A percentile compares a stretch with the other conserved stretches of the same genome.
Conservation (phyloP, 2,888 invertebrate genomes). For the Gnatocerus cornutus region DNA sequence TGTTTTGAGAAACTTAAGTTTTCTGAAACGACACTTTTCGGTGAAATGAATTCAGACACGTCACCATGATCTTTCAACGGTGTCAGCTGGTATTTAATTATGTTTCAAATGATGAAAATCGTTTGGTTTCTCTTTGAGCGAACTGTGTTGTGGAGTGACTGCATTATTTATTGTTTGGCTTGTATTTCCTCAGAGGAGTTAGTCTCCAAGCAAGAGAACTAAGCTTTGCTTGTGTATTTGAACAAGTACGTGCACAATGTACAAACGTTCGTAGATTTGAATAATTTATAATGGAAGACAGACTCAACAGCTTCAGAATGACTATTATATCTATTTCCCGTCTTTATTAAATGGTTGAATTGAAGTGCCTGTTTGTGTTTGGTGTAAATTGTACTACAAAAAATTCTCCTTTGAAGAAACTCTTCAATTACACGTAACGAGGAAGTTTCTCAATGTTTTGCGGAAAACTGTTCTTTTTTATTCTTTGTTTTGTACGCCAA, state of each 20-base stretch:
- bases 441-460: too few species aligned
- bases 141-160: constrained; percentile 3
- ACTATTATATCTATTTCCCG: constrained; percentile 29
- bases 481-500: too few species aligned
- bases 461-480: too few species aligned
- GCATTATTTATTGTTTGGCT: constrained; percentile 19
- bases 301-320: constrained; percentile 24
- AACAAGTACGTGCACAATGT: constrained; percentile 5
- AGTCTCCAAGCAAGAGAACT: constrained; percentile 1
- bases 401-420: not conserved
- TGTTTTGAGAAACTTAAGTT: not conserved
- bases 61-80: not conserved
- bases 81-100: constrained; percentile 11
- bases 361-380: not conserved
- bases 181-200: constrained; percentile 3
- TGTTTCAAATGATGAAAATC: not conserved
- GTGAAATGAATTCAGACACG: not conserved
- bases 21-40: not conserved
- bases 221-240: constrained; percentile 13
- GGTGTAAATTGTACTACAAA: constrained; percentile 7
- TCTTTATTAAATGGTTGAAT: constrained; percentile 24
- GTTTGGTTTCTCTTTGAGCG: constrained; percentile 1
- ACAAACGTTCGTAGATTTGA: constrained; percentile 29
- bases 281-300: constrained; percentile 31
- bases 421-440: not conserved